These are phyloP conservation scores for Pachycephala philippinensis DNA, from an alignment of 2,113 vertebrate species.

Conservation along the genomic window DNA sequence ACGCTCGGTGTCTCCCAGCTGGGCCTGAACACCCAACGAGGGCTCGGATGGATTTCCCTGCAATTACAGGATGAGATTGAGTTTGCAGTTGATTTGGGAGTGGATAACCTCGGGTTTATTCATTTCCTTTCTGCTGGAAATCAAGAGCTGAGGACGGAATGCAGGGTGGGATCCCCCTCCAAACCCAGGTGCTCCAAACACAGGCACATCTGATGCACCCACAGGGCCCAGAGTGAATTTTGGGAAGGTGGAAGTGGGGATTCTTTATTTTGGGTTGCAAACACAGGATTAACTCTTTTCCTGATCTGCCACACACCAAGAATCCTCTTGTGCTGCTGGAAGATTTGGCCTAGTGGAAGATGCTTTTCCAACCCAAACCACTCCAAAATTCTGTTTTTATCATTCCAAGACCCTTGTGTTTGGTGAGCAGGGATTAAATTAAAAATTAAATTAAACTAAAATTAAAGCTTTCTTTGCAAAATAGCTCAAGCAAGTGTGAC, in stretches of 20 bases:
- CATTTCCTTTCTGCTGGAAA: slow-evolving; percentile 13
- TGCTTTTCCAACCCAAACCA: background rate
- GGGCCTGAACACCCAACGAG: background rate
- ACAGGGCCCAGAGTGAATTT: background rate
- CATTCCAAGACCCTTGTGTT: background rate
- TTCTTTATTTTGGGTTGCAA: background rate
- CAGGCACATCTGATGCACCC: background rate
- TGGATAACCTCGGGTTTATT: background rate
- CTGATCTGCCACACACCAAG: background rate
- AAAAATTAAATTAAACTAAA: background rate
- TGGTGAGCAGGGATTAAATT: background rate
- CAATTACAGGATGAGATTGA: background rate
- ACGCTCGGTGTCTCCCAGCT: background rate
- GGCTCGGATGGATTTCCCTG: background rate
- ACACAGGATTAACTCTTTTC: background rate
- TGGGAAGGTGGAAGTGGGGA: background rate
- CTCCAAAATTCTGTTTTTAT: background rate
- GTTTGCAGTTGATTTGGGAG: slow-evolving; percentile 9
- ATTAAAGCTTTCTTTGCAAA: background rate
- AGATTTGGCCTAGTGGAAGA: background rate
- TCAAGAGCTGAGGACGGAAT: background rate
- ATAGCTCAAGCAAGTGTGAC: fast-evolving
- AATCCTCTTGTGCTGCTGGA: background rate
- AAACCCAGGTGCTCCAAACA: background rate
- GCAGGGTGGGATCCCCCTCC: background rate